phyloP scores from a whole-genome alignment of 1,140 invertebrate genomes.

The Euwallacea similis region DNA sequence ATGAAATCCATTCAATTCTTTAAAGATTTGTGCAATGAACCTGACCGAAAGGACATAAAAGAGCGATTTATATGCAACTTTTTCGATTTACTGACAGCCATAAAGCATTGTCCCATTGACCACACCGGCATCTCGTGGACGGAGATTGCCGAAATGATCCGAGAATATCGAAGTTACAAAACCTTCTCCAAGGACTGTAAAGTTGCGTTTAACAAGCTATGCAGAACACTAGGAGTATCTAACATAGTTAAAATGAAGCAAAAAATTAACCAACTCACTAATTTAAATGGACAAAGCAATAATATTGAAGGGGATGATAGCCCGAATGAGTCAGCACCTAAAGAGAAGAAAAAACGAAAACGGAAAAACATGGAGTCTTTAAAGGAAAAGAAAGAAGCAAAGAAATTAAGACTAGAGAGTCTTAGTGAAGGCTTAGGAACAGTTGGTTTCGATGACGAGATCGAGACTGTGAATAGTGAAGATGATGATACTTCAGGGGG shows the following conservation, averaged over 20 bases:
- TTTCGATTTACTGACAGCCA: slow-evolving; percentile 51
- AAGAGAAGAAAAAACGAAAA: slow-evolving; percentile 49
- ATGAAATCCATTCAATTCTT: slow-evolving; percentile 50
- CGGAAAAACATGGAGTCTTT: slow-evolving; percentile 52
- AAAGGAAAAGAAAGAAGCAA: slow-evolving; percentile 57
- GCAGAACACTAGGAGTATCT: slow-evolving; percentile 51
- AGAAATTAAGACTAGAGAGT: slow-evolving; percentile 51
- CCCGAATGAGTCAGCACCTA: slow-evolving; percentile 44
- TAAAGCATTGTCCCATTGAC: slow-evolving; percentile 52
- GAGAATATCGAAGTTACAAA: slow-evolving; percentile 49
- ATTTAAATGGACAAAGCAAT: neutral
- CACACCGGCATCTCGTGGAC: slow-evolving; percentile 51
- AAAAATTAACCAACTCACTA: slow-evolving; percentile 37
- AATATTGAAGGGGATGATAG: slow-evolving; percentile 35
- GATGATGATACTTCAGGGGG: too few relatives aligned
- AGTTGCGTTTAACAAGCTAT: slow-evolving; percentile 56
- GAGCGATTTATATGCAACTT: slow-evolving; percentile 56
- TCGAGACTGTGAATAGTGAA: neutral
- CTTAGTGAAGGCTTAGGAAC: slow-evolving; percentile 52
- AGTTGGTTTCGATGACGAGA: slow-evolving; percentile 13
- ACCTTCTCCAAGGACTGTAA: slow-evolving; percentile 55
- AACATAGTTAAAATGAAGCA: slow-evolving; percentile 47
- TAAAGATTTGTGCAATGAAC: slow-evolving; percentile 43
- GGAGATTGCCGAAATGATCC: slow-evolving; percentile 49
- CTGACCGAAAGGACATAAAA: slow-evolving; percentile 45